Percentiles rank a stretch among this genome's conserved stretches.
These are phyloP conservation scores for Eupithecia abbreviata DNA, from an alignment of 2,888 invertebrate genomes.

Conservation along the genomic window DNA sequence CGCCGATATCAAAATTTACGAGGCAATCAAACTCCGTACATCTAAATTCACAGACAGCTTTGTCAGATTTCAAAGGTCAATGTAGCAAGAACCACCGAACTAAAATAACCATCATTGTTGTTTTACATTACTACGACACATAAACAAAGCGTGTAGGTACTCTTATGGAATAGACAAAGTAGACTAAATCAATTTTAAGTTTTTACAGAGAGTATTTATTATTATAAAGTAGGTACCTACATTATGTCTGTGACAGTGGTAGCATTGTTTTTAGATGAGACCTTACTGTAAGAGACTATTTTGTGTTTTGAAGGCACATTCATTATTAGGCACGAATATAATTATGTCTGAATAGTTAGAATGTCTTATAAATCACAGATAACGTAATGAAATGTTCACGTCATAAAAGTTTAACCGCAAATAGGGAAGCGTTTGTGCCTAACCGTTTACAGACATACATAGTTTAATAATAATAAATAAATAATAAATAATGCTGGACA, in stretches of 20 bases:
- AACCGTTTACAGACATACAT: no score
- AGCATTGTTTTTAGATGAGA: not conserved
- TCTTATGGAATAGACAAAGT: not conserved
- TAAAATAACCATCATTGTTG: constrained; percentile 9
- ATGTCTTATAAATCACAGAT: not conserved
- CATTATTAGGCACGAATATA: not conserved
- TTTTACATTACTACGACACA: not conserved
- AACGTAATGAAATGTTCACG: no score
- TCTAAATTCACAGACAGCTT: constrained; percentile 16
- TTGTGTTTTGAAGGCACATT: not conserved
- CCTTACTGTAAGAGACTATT: not conserved
- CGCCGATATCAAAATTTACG: constrained; percentile 19
- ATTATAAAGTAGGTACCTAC: not conserved
- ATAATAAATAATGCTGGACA: no score
- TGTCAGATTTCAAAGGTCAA: constrained; percentile 11
- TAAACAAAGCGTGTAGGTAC: not conserved
- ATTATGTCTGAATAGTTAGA: not conserved
- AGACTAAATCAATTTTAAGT: not conserved
- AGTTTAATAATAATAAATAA: no score
- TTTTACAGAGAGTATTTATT: not conserved
- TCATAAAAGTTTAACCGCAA: no score
- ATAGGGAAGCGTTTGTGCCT: no score
- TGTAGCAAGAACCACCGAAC: constrained; percentile 16
- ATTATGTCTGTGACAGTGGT: not conserved
- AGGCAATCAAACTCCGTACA: constrained; percentile 10